phyloP scores from a whole-genome alignment of 2,113 vertebrate species.

The Halcyon senegalensis region DNA sequence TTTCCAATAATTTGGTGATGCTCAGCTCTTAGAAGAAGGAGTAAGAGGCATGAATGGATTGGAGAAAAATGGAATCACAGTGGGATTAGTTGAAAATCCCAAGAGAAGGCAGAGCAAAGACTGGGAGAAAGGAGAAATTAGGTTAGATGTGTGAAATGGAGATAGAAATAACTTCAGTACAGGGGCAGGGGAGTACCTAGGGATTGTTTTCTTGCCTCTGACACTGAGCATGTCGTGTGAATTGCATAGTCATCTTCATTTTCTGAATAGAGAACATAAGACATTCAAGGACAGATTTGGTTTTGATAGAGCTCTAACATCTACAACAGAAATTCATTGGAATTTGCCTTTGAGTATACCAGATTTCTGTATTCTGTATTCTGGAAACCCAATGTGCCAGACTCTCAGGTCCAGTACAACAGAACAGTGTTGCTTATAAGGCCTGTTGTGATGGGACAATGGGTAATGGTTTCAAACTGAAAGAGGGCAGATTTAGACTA shows the following conservation, averaged over 20 bases:
- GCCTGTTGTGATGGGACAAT: too few species aligned
- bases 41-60: background rate
- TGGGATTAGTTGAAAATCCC: background rate
- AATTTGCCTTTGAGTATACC: background rate
- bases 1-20: background rate
- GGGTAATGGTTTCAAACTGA: too few species aligned
- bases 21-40: background rate
- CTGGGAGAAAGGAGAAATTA: background rate
- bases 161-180: background rate
- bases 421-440: background rate
- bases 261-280: too few species aligned
- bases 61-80: background rate
- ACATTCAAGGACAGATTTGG: too few species aligned
- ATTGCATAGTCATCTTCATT: background rate
- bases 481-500: too few species aligned
- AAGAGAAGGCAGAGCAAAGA: background rate
- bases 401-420: background rate
- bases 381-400: background rate
- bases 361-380: background rate
- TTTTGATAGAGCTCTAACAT: too few species aligned
- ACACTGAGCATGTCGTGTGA: background rate
- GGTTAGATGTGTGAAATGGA: background rate
- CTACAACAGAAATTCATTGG: background rate
- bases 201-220: background rate
- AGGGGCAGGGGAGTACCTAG: background rate